A percentile compares a stretch with the other conserved stretches of the same genome.
Conservation (phyloP, 1,140 invertebrate genomes). For the Drosophila varians region DNA sequence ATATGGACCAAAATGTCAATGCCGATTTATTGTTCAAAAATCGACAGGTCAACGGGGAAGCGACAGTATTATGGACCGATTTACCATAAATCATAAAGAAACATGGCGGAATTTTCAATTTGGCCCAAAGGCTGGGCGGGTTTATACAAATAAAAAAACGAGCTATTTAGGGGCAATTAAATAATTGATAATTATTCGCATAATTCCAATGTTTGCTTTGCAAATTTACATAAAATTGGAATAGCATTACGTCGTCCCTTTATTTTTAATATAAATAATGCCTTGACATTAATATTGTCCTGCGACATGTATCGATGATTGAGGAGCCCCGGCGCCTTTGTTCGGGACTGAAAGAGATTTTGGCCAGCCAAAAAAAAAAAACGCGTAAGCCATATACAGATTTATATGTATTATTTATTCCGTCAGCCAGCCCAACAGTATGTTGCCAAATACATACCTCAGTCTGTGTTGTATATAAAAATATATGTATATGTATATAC, state of each 20-base stretch:
- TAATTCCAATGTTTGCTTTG: too few species aligned
- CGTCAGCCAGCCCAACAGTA: conserved; percentile 32
- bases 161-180: not conserved
- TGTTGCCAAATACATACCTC: conserved; percentile 25
- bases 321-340: conserved; percentile 39
- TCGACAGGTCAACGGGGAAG: conserved; percentile 22
- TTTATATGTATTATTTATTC: conserved; percentile 45
- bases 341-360: conserved; percentile 39
- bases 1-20: conserved; percentile 54
- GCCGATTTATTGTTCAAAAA: conserved; percentile 50
- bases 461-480: not conserved
- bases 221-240: too few species aligned
- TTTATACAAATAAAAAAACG: not conserved
- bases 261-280: not conserved
- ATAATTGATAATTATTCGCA: not conserved
- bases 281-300: conserved; percentile 23
- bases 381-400: conserved; percentile 32
- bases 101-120: conserved; percentile 13
- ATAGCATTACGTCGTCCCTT: too few species aligned
- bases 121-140: conserved; percentile 14
- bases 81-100: conserved; percentile 6
- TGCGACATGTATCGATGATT: conserved; percentile 70
- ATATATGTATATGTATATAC: conserved; percentile 12
- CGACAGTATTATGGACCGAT: not conserved
- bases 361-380: conserved; percentile 16